Evolutionary conservation across 2,113 vertebrate species (phyloP).

Genomic region (Phoxinus phoxinus): DNA sequence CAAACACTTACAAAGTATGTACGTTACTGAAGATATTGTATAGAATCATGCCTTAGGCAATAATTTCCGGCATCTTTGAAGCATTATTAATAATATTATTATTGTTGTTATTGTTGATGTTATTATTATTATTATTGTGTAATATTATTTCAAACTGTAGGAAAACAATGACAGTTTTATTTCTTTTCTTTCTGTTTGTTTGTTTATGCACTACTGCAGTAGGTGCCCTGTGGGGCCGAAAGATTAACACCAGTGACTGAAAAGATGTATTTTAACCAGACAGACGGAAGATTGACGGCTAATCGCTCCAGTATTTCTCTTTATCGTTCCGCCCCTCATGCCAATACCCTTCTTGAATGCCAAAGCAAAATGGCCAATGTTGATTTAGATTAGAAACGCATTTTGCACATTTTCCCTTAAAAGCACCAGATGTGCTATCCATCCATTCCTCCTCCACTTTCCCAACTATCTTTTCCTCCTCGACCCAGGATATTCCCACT

Average conservation of each 20-base stretch:
- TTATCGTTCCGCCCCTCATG: neutral
- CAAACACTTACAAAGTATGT: constrained; percentile 81
- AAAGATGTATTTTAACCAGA: neutral
- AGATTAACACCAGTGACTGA: constrained; percentile 20
- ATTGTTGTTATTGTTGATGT: constrained; percentile 79
- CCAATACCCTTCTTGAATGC: neutral
- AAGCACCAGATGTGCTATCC: neutral
- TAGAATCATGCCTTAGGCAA: constrained; percentile 88
- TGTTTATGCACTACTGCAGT: constrained; percentile 86
- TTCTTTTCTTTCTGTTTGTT: constrained; percentile 75
- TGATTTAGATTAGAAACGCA: constrained; percentile 27
- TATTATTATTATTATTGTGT: constrained; percentile 49
- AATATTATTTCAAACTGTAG: constrained; percentile 67
- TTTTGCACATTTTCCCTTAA: constrained; percentile 30
- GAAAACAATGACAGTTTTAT: constrained; percentile 74
- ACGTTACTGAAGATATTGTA: constrained; percentile 68
- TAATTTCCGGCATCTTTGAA: constrained; percentile 87
- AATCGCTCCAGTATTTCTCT: constrained; percentile 34
- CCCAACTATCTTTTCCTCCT: neutral
- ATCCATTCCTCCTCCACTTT: neutral
- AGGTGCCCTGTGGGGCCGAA: constrained; percentile 69
- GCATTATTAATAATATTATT: constrained; percentile 83
- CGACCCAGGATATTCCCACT: neutral
- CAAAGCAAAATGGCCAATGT: constrained; percentile 32
- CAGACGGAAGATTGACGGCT: neutral